These are phyloP conservation scores for Ispidina picta DNA, from an alignment of 2,797 vertebrate genomes.

Conservation along the genomic window DNA sequence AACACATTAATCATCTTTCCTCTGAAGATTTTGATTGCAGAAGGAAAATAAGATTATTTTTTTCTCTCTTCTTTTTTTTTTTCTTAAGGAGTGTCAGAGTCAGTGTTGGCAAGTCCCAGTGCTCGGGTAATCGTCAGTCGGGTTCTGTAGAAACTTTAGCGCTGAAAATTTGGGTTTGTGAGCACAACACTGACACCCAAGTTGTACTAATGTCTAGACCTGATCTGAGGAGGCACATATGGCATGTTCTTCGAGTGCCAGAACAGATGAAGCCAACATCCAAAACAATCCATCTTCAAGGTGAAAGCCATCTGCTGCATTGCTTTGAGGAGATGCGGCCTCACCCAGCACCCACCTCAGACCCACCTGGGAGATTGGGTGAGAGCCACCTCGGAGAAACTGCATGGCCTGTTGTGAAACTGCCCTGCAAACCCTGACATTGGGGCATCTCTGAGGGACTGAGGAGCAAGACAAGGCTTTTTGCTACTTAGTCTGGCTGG, in stretches of 20 bases:
- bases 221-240: background rate
- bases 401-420: background rate
- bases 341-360: background rate
- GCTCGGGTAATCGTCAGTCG: fast-evolving
- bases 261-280: background rate
- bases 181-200: background rate
- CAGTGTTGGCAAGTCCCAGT: background rate
- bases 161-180: background rate
- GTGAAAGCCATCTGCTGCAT: background rate
- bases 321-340: background rate
- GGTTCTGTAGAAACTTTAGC: background rate
- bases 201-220: background rate
- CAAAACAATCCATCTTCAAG: background rate
- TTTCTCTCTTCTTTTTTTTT: background rate
- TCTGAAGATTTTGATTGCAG: background rate
- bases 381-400: background rate
- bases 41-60: background rate
- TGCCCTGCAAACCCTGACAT: fast-evolving
- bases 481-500: background rate
- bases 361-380: fast-evolving
- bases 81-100: background rate
- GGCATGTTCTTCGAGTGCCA: background rate
- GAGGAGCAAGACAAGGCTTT: background rate
- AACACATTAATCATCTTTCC: background rate
- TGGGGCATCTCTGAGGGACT: background rate